Conservation (phyloP, 1,140 invertebrate genomes). For the Chironomus striatipennis region DNA sequence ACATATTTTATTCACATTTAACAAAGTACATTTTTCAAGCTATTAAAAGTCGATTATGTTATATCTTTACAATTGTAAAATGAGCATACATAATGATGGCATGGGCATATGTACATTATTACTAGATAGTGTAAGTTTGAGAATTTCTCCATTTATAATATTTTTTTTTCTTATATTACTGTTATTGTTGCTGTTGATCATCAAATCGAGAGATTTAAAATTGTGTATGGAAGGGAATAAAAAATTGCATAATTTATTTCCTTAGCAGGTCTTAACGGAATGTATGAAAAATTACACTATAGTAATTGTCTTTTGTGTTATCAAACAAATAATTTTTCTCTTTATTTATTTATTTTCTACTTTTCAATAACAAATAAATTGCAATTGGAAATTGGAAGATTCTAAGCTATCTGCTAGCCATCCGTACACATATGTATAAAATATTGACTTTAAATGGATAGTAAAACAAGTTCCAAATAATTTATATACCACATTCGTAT, state of each 20-base stretch:
- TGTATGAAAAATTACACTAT: background rate
- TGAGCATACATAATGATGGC: background rate
- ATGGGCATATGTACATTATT: background rate
- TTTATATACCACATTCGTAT: too few relatives aligned
- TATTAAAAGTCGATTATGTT: constrained; percentile 1
- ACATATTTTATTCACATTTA: too few relatives aligned
- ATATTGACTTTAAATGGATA: background rate
- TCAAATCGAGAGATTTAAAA: too few relatives aligned
- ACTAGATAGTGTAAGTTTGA: background rate
- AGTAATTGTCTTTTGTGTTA: background rate
- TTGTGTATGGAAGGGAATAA: too few relatives aligned
- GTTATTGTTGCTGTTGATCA: background rate
- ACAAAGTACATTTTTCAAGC: background rate
- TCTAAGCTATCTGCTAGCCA: too few relatives aligned
- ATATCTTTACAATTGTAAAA: too few relatives aligned
- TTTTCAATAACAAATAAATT: too few relatives aligned
- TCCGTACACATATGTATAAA: too few relatives aligned
- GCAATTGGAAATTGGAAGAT: too few relatives aligned
- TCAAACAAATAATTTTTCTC: constrained; percentile 5
- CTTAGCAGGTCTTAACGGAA: too few relatives aligned
- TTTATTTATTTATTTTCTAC: background rate
- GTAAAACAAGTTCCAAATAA: background rate
- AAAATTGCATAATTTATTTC: too few relatives aligned
- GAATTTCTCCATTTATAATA: background rate
- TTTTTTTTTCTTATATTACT: background rate